Conservation (phyloP, 2,888 invertebrate species). For the Lepidocyrtoides sp. region DNA sequence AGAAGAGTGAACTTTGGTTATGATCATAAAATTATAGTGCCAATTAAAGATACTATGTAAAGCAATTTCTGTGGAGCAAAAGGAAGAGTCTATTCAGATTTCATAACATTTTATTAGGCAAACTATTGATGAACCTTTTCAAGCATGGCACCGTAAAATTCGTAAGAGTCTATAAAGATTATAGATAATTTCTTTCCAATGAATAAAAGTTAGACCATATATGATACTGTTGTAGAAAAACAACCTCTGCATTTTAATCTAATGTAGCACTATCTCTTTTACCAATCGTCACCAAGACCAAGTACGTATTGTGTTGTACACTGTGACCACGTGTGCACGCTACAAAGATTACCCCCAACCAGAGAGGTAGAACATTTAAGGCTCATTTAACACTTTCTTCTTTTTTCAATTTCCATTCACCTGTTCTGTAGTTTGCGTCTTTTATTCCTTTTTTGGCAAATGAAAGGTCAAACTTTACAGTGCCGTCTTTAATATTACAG, state of each 20-base stretch:
- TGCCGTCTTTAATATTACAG: neutral
- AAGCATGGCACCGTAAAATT: no score
- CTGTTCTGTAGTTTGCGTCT: neutral
- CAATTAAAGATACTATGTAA: neutral
- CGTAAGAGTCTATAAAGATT: neutral
- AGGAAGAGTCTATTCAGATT: constrained; percentile 1
- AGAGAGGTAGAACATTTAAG: neutral
- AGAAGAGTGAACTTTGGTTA: neutral
- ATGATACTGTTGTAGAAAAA: no score
- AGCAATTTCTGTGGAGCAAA: neutral
- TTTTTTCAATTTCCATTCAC: neutral
- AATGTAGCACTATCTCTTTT: neutral
- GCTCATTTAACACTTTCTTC: constrained; percentile 17
- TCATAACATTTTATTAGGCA: neutral
- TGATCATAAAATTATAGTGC: neutral
- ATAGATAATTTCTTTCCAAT: no score
- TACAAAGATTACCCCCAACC: constrained; percentile 23
- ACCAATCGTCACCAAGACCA: neutral
- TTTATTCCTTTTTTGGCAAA: neutral
- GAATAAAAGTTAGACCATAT: no score
- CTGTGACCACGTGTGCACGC: neutral
- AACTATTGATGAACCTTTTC: neutral
- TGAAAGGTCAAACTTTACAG: constrained; percentile 11
- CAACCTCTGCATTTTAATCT: no score
- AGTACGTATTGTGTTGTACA: neutral